Conservation (phyloP, 2,888 invertebrate species). For the Drosophila borborema region DNA sequence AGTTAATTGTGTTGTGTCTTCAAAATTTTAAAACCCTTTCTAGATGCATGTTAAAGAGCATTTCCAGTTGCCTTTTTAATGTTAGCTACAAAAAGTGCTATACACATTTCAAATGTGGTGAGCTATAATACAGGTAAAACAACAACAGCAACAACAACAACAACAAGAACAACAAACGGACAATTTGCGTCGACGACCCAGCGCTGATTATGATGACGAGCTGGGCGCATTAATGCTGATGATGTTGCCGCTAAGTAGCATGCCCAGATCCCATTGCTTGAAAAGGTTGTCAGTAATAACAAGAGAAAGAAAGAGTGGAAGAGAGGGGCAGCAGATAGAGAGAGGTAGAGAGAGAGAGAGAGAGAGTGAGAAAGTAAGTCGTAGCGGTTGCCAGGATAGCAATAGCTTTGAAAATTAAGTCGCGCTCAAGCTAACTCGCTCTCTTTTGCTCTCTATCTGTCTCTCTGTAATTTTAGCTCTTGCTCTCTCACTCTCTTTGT, state of each 20-base stretch:
- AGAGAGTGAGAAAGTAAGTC: conserved; percentile 17
- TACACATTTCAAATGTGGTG: conserved; percentile 22
- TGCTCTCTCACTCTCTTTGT: neutral
- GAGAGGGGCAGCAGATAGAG: too few species aligned
- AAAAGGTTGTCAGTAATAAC: conserved; percentile 10
- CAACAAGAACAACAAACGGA: conserved; percentile 48
- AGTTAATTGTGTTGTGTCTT: neutral
- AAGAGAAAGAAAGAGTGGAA: neutral
- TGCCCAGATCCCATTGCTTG: conserved; percentile 58
- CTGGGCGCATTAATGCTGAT: conserved; percentile 75
- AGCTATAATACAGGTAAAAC: conserved; percentile 23
- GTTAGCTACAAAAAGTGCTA: conserved; percentile 37
- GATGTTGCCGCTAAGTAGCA: conserved; percentile 77
- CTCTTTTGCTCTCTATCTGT: neutral
- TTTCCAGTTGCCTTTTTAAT: conserved; percentile 16
- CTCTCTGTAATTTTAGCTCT: neutral
- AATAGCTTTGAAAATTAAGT: conserved; percentile 52
- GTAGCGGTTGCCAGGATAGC: conserved; percentile 45
- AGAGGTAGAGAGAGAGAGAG: neutral
- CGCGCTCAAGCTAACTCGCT: conserved; percentile 29
- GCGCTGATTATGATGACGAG: conserved; percentile 71
- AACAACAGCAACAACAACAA: conserved; percentile 8
- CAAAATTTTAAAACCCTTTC: conserved; percentile 5
- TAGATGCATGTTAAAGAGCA: conserved; percentile 10
- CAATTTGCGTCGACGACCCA: conserved; percentile 66